Conservation (phyloP, 1,140 invertebrate species). For the Drosophila erecta region DNA sequence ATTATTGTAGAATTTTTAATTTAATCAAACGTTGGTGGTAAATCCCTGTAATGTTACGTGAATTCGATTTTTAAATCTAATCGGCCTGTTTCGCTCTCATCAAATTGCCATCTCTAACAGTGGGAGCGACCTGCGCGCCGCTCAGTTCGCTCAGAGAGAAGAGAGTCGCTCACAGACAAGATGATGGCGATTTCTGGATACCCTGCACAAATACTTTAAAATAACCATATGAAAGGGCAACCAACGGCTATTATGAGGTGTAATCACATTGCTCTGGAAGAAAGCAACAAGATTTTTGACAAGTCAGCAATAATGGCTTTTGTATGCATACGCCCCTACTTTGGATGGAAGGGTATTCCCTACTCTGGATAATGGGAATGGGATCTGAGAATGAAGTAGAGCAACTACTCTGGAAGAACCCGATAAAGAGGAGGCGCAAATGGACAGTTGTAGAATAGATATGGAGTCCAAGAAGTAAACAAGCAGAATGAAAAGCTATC, state of each 20-base stretch:
- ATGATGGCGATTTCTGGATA: background rate
- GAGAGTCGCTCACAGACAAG: background rate
- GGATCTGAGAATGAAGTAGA: conserved; percentile 5
- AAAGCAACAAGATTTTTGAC: too few relatives aligned
- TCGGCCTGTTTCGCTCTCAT: background rate
- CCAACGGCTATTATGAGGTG: too few relatives aligned
- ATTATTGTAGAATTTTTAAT: too few relatives aligned
- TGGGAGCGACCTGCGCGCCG: background rate
- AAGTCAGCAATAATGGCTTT: too few relatives aligned
- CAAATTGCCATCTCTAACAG: background rate
- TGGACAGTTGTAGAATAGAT: conserved; percentile 29
- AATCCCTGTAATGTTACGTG: too few relatives aligned
- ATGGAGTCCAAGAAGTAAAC: conserved; percentile 40
- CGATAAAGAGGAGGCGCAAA: background rate
- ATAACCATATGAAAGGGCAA: background rate
- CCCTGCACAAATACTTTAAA: background rate
- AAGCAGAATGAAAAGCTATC: conserved; percentile 25
- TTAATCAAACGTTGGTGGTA: too few relatives aligned
- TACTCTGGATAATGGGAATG: conserved; percentile 12
- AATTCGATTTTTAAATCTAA: background rate
- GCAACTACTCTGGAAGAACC: background rate
- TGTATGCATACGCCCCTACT: background rate
- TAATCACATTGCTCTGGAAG: too few relatives aligned
- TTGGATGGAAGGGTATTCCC: conserved; percentile 1
- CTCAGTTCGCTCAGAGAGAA: background rate